phyloP scores from a whole-genome alignment of 2,113 vertebrate species.

The Hystrix brachyura region DNA sequence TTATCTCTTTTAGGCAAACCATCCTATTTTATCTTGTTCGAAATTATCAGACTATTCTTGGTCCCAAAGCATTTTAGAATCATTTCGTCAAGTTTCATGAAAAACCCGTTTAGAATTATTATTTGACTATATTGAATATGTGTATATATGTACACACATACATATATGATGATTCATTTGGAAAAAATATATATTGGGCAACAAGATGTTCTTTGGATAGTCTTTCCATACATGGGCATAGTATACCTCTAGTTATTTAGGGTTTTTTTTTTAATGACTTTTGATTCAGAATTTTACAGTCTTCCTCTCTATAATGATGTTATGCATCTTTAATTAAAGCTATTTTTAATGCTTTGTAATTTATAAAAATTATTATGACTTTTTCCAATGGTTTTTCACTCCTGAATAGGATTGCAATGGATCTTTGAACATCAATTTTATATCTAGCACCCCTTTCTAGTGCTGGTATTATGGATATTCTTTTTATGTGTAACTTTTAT shows the following conservation, averaged over 20 bases:
- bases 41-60: neutral
- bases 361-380: slow-evolving; percentile 25
- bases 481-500: neutral
- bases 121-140: neutral
- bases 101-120: neutral
- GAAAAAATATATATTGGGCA: neutral
- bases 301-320: neutral
- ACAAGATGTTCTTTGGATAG: neutral
- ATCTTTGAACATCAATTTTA: neutral
- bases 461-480: neutral
- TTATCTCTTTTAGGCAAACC: neutral
- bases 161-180: neutral
- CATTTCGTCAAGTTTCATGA: neutral
- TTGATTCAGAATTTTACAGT: neutral
- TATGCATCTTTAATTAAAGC: neutral
- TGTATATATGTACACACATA: neutral
- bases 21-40: neutral
- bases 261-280: slow-evolving; percentile 1
- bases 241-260: neutral
- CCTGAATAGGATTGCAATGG: neutral
- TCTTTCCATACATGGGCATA: neutral
- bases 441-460: neutral
- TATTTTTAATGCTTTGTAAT: neutral
- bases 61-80: neutral
- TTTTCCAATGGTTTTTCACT: neutral